Conservation (phyloP, 2,797 vertebrate genomes). For the Lates japonicus region DNA sequence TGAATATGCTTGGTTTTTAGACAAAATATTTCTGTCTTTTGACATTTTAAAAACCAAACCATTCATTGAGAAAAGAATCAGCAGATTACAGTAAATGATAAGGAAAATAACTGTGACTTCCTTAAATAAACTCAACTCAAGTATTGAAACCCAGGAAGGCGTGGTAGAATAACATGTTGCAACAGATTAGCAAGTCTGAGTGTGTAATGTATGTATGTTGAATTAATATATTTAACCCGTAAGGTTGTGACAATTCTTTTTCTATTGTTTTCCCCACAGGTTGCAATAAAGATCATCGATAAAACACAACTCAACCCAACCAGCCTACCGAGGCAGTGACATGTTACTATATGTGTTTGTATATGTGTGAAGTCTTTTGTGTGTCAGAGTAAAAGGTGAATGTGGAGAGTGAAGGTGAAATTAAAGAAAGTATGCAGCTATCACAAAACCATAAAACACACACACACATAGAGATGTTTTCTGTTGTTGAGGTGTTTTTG, state of each 20-base stretch:
- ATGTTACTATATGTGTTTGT: not conserved
- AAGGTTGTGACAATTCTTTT: not conserved
- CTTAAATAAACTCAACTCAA: too few relatives aligned
- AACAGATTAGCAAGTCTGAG: not conserved
- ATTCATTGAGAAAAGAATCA: too few relatives aligned
- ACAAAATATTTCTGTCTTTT: not conserved
- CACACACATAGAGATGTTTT: not conserved
- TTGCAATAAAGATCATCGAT: conserved; percentile 98
- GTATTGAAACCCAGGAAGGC: too few relatives aligned
- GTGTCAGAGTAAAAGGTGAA: not conserved
- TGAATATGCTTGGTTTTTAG: not conserved
- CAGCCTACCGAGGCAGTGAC: conserved; percentile 92
- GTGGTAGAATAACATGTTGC: not conserved
- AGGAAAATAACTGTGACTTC: too few relatives aligned
- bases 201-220: not conserved
- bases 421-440: not conserved
- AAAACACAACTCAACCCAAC: conserved; percentile 96
- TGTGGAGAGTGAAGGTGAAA: not conserved
- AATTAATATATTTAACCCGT: not conserved
- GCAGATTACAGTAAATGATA: too few relatives aligned
- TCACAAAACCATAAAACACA: too few relatives aligned
- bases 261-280: conserved; percentile 80
- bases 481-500: too few relatives aligned
- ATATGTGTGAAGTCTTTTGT: not conserved
- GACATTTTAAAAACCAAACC: not conserved